A percentile compares a stretch with the other conserved stretches of the same genome.
Conservation (phyloP, 2,113 vertebrate species). For the Saguinus imperator region DNA sequence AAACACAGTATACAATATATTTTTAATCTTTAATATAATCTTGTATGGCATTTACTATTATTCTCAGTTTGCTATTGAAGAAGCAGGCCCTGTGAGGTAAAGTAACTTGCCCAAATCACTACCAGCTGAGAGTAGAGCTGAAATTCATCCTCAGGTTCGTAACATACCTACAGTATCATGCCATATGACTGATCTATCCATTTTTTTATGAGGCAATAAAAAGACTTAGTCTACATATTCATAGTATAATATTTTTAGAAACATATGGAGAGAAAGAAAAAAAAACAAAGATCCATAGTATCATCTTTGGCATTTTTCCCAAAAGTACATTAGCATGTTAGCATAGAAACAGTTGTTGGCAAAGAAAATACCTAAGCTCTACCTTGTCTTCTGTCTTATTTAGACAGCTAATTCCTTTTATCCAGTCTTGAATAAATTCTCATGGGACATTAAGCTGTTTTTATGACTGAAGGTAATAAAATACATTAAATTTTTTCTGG, state of each 20-base stretch:
- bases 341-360: slow-evolving; percentile 3
- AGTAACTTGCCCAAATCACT: neutral
- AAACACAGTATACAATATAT: neutral
- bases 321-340: slow-evolving; percentile 52
- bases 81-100: neutral
- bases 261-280: neutral
- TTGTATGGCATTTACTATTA: neutral
- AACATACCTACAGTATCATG: neutral
- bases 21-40: neutral
- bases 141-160: neutral
- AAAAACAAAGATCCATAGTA: neutral
- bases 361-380: neutral
- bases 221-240: neutral
- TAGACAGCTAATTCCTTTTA: slow-evolving; percentile 42
- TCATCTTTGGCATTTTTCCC: slow-evolving; percentile 56
- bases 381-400: neutral
- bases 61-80: neutral
- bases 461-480: slow-evolving; percentile 28
- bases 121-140: neutral
- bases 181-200: neutral
- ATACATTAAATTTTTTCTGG: neutral
- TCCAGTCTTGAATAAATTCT: slow-evolving; percentile 12
- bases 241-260: neutral
- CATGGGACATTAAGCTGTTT: neutral
- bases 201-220: neutral